Conservation (phyloP, 2,888 invertebrate genomes). For the Brenthis ino region DNA sequence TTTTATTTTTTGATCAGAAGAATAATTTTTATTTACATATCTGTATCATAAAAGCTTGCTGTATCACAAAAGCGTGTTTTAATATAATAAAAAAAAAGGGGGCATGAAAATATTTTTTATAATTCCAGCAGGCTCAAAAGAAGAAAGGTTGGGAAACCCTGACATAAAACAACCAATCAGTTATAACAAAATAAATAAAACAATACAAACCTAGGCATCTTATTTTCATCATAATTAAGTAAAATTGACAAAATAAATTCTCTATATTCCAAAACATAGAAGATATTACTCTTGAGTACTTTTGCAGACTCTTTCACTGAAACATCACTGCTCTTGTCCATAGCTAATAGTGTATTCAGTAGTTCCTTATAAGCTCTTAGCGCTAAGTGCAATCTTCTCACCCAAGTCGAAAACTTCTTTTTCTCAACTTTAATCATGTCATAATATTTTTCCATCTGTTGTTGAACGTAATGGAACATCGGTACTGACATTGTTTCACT, state of each 20-base stretch:
- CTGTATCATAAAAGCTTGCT: too few relatives aligned
- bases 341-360: constrained; percentile 89
- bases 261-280: constrained; percentile 96
- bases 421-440: constrained; percentile 94
- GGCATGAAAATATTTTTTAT: too few relatives aligned
- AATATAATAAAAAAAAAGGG: too few relatives aligned
- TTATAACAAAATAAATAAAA: constrained; percentile 8
- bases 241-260: constrained; percentile 92
- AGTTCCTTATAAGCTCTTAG: constrained; percentile 92
- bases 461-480: constrained; percentile 96
- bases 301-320: constrained; percentile 90
- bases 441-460: constrained; percentile 92
- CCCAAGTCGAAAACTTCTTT: constrained; percentile 91
- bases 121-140: too few relatives aligned
- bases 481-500: constrained; percentile 96
- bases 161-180: too few relatives aligned
- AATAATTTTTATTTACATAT: too few relatives aligned
- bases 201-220: constrained; percentile 89
- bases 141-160: too few relatives aligned
- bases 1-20: too few relatives aligned
- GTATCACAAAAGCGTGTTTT: too few relatives aligned
- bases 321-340: constrained; percentile 89
- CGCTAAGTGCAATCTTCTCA: constrained; percentile 92
- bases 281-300: constrained; percentile 94
- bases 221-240: constrained; percentile 90